These are phyloP conservation scores for Alectura lathami DNA, from an alignment of 2,113 vertebrate genomes.

Conservation along the genomic window DNA sequence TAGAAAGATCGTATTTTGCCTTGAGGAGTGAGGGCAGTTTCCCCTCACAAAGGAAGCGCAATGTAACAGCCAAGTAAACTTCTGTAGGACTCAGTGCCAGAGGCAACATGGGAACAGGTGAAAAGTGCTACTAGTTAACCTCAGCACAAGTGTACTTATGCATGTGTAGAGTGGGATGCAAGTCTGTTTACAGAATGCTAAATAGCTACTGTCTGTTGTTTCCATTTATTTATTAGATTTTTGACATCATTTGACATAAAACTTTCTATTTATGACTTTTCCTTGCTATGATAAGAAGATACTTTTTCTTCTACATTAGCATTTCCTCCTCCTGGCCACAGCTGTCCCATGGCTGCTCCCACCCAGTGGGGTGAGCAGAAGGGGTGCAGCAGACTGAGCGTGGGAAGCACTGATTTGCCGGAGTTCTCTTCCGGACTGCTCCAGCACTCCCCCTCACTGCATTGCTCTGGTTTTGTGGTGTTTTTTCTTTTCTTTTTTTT, in stretches of 20 bases:
- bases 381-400: slow-evolving; percentile 46
- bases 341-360: not conserved
- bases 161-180: not conserved
- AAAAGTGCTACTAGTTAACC: not conserved
- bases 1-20: not conserved
- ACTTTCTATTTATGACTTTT: not conserved
- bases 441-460: slow-evolving; percentile 40
- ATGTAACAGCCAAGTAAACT: not conserved
- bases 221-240: not conserved
- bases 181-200: not conserved
- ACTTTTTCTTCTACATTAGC: not conserved
- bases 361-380: not conserved
- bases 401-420: slow-evolving; percentile 43
- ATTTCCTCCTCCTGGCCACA: not conserved
- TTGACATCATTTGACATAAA: not conserved
- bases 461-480: not conserved
- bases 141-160: not conserved
- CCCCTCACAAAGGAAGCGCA: not conserved
- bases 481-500: not conserved
- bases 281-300: not conserved
- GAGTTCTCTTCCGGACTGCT: slow-evolving; percentile 31
- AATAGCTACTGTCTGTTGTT: not conserved
- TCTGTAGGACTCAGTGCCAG: not conserved
- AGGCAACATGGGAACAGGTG: not conserved
- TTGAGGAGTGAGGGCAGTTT: not conserved